Evolutionary conservation across 2,797 vertebrate genomes (phyloP).

Genomic region (Tadarida brasiliensis): DNA sequence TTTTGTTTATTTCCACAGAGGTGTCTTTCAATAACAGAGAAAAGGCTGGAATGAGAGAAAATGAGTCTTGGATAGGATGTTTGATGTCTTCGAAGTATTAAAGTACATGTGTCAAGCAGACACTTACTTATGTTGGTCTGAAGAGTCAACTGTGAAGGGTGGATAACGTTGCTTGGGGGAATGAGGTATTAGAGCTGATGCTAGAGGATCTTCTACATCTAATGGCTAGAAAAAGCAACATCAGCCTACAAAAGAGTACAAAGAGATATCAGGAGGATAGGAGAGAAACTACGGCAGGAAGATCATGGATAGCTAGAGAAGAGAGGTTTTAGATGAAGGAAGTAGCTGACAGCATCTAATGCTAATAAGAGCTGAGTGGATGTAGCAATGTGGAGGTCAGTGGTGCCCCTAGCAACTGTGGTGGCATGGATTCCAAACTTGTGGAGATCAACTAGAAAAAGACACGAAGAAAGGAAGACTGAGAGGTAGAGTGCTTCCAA

Average conservation of each 20-base stretch:
- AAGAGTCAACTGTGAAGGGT: not conserved
- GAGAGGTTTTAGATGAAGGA: not conserved
- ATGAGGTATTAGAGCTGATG: not conserved
- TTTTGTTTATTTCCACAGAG: not conserved
- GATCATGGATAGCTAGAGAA: not conserved
- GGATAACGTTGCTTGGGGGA: not conserved
- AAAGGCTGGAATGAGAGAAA: not conserved
- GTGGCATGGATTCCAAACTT: not conserved
- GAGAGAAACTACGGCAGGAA: not conserved
- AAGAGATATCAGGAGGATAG: not conserved
- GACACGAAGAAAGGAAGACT: not conserved
- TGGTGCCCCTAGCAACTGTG: not conserved
- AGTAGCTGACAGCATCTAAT: not conserved
- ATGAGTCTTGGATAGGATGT: not conserved
- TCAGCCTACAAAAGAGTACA: not conserved
- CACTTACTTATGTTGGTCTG: not conserved
- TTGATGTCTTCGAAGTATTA: not conserved
- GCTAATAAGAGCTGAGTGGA: not conserved
- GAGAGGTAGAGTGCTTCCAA: not conserved
- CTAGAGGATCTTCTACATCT: not conserved
- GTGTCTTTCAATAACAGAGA: not conserved
- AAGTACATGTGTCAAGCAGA: not conserved
- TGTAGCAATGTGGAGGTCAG: not conserved
- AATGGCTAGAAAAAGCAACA: not conserved
- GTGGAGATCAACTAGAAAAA: not conserved